Percentiles rank a stretch among this genome's conserved stretches.
Conservation (phyloP, 1,140 invertebrate species). For the Camponotus pennsylvanicus region DNA sequence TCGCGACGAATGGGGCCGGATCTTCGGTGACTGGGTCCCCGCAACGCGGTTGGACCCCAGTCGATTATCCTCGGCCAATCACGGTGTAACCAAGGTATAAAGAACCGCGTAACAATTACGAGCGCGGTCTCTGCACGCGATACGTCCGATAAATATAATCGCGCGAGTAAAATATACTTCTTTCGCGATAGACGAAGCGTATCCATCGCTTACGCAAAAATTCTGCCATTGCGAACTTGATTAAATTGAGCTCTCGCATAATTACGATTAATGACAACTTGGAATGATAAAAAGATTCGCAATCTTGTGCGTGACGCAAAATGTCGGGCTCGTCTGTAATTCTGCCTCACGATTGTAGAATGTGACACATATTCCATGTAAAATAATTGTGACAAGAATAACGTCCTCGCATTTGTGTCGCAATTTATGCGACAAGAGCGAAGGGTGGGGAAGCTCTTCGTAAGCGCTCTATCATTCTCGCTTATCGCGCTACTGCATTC, state of each 20-base stretch:
- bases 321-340: conserved; percentile 3
- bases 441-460: neutral
- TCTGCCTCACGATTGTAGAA: conserved; percentile 18
- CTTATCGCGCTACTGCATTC: conserved; percentile 58
- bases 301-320: conserved; percentile 28
- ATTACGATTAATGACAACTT: conserved; percentile 29
- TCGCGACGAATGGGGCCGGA: conserved; percentile 76
- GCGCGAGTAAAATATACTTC: conserved; percentile 14
- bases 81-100: conserved; percentile 46
- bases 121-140: conserved; percentile 48
- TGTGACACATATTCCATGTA: conserved; percentile 25
- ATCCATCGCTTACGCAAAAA: conserved; percentile 9
- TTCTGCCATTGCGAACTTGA: neutral
- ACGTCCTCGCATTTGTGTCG: conserved; percentile 33
- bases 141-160: conserved; percentile 38
- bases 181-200: conserved; percentile 39
- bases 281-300: conserved; percentile 25
- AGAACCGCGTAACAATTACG: conserved; percentile 55
- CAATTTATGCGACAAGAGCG: neutral
- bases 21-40: conserved; percentile 79
- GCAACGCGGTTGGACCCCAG: conserved; percentile 68
- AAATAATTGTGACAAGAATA: conserved; percentile 51
- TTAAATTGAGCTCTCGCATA: conserved; percentile 6
- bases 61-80: conserved; percentile 70
- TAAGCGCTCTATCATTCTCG: conserved; percentile 42